Conservation (phyloP, 2,888 invertebrate species). For the Drosophila kanekoi region DNA sequence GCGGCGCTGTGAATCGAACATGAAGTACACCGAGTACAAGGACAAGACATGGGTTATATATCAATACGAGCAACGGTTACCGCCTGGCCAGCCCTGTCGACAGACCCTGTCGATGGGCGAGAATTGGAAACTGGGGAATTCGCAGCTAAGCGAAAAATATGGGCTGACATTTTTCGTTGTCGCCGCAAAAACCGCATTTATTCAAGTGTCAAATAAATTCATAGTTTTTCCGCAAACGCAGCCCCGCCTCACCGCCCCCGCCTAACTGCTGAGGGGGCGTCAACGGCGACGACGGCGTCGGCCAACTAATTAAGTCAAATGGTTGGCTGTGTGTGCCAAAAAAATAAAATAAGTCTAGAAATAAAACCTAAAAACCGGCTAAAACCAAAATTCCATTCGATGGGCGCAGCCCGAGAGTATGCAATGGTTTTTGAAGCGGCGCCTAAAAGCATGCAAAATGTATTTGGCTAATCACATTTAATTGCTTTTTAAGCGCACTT, state of each 20-base stretch:
- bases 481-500: constrained; percentile 82
- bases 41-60: constrained; percentile 67
- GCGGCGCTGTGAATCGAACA: constrained; percentile 81
- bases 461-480: constrained; percentile 80
- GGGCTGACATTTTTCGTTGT: constrained; percentile 73
- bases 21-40: constrained; percentile 52
- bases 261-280: constrained; percentile 35
- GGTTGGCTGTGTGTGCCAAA: constrained; percentile 51
- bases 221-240: constrained; percentile 58
- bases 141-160: constrained; percentile 64
- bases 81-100: constrained; percentile 32
- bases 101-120: constrained; percentile 29
- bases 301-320: constrained; percentile 83
- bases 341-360: constrained; percentile 18
- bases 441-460: constrained; percentile 56
- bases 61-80: constrained; percentile 48
- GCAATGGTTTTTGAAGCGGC: constrained; percentile 46
- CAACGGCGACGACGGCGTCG: constrained; percentile 38
- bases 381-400: constrained; percentile 35
- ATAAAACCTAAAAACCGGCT: constrained; percentile 23
- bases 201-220: constrained; percentile 84
- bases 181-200: constrained; percentile 80
- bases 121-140: constrained; percentile 27
- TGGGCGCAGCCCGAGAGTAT: constrained; percentile 52
- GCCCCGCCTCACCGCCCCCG: constrained; percentile 8